Percentiles rank a stretch among this genome's conserved stretches.
Evolutionary conservation across 1,140 invertebrate species (phyloP).

Genomic region (Hycleus cichorii): DNA sequence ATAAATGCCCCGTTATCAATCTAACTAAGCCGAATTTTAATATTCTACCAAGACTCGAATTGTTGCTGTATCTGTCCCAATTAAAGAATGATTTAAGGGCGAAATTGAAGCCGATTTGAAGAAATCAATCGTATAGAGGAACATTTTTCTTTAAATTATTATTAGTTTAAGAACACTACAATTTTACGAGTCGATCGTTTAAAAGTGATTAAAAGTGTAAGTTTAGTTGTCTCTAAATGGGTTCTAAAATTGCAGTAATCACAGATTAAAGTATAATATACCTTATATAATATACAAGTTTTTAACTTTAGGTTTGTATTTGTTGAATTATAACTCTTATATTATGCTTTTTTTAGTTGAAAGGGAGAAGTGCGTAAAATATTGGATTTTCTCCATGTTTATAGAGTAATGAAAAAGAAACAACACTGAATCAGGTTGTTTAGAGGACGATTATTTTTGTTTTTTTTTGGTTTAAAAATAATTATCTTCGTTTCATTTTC

Average conservation of each 20-base stretch:
- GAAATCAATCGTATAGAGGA: slow-evolving; percentile 3
- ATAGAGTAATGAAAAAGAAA: too few relatives aligned
- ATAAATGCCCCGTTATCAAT: too few relatives aligned
- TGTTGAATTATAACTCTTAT: too few relatives aligned
- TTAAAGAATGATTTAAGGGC: too few relatives aligned
- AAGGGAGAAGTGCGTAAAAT: slow-evolving; percentile 11
- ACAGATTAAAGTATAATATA: slow-evolving; percentile 25
- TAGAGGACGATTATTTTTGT: too few relatives aligned
- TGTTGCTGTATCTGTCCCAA: too few relatives aligned
- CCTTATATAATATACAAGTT: slow-evolving; percentile 16
- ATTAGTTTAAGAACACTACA: not conserved
- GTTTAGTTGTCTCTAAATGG: slow-evolving; percentile 9
- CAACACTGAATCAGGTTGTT: too few relatives aligned
- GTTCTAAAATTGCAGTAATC: slow-evolving; percentile 19
- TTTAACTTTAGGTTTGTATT: too few relatives aligned
- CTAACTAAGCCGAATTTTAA: not conserved
- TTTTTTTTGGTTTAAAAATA: too few relatives aligned
- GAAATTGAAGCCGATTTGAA: slow-evolving; percentile 3
- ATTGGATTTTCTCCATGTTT: too few relatives aligned
- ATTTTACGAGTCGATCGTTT: slow-evolving; percentile 7
- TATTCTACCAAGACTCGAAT: not conserved
- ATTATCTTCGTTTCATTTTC: too few relatives aligned
- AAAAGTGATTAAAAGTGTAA: slow-evolving; percentile 14
- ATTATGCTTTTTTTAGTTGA: not conserved
- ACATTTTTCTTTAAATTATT: not conserved